phyloP scores from a whole-genome alignment of 2,888 invertebrate genomes.

The Sesia bembeciformis region DNA sequence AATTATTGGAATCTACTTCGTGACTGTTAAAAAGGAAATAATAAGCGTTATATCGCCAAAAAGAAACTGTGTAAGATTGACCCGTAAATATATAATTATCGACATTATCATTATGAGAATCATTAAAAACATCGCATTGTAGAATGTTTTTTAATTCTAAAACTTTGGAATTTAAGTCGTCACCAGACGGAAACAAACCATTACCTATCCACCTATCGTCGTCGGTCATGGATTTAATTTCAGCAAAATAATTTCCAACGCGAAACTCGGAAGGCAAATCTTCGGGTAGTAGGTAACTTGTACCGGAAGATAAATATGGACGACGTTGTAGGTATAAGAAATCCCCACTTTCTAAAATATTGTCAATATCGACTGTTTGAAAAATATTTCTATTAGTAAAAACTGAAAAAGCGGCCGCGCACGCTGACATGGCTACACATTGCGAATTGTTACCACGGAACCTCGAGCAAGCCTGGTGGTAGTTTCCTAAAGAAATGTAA shows the following conservation, averaged over 20 bases:
- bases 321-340: background rate
- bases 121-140: background rate
- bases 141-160: background rate
- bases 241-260: background rate
- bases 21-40: background rate
- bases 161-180: background rate
- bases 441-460: background rate
- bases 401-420: background rate
- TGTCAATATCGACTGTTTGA: background rate
- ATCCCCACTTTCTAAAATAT: background rate
- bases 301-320: background rate
- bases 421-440: background rate
- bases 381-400: background rate
- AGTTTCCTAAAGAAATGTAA: too few relatives aligned
- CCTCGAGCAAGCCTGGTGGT: too few relatives aligned
- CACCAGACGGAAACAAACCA: background rate
- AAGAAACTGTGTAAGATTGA: background rate
- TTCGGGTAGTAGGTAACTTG: background rate
- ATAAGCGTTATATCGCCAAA: background rate
- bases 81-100: background rate
- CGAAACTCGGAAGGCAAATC: background rate
- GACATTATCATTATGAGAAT: background rate
- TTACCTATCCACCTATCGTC: background rate
- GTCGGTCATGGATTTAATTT: background rate
- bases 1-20: background rate